Evolutionary conservation across 2,113 vertebrate genomes (phyloP).

Genomic region (Callipepla californica): DNA sequence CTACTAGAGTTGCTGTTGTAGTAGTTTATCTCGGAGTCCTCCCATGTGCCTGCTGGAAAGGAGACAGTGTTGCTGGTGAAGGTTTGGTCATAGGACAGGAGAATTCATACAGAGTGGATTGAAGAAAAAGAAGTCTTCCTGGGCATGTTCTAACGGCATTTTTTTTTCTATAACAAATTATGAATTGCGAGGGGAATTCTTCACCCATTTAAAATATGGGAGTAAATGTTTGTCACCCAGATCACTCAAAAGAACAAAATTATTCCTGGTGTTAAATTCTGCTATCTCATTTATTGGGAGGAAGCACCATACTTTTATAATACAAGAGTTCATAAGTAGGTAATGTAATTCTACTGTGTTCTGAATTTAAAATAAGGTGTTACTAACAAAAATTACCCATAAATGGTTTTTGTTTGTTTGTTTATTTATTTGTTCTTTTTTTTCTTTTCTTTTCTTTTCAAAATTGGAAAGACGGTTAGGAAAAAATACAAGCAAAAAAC

Average conservation of each 20-base stretch:
- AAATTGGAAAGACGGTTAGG: not conserved
- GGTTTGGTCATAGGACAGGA: not conserved
- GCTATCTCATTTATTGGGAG: fast-evolving
- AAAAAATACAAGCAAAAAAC: not conserved
- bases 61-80: not conserved
- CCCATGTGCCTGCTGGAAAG: not conserved
- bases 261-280: not conserved
- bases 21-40: not conserved
- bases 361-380: not conserved
- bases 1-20: not conserved
- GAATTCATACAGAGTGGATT: fast-evolving
- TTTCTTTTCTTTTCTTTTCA: not conserved
- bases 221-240: not conserved
- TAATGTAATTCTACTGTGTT: fast-evolving
- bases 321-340: fast-evolving
- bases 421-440: not conserved
- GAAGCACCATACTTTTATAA: not conserved
- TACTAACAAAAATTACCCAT: not conserved
- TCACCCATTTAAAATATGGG: not conserved
- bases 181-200: not conserved
- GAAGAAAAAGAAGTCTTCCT: not conserved
- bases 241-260: not conserved
- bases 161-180: not conserved
- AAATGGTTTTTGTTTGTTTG: too few relatives aligned
- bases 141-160: fast-evolving